phyloP scores from a whole-genome alignment of 2,888 invertebrate species.

The Dioctria linearis region DNA sequence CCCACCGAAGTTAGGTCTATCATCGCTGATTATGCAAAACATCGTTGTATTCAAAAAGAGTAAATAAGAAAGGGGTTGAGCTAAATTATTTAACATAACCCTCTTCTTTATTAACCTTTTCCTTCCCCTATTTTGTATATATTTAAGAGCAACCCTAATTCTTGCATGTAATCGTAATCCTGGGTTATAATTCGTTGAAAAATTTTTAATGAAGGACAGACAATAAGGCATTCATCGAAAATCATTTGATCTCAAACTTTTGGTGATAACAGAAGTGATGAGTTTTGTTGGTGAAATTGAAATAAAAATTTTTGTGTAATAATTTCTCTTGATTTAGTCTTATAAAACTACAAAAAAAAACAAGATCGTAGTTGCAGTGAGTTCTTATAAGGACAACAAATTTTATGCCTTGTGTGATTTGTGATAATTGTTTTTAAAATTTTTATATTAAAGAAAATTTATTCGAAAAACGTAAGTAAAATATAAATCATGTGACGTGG shows the following conservation, averaged over 20 bases:
- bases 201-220: background rate
- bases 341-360: too few species aligned
- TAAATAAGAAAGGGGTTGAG: constrained; percentile 24
- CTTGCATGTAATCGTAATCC: too few species aligned
- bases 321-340: background rate
- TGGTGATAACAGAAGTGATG: constrained; percentile 5
- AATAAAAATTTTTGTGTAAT: constrained; percentile 20
- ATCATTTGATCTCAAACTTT: constrained; percentile 31
- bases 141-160: too few species aligned
- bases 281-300: background rate
- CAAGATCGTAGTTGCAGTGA: background rate
- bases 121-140: too few species aligned
- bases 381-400: constrained; percentile 19
- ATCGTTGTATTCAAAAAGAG: background rate
- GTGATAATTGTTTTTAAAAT: background rate
- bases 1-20: too few species aligned
- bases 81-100: too few species aligned
- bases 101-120: too few species aligned
- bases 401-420: background rate
- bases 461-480: constrained; percentile 16
- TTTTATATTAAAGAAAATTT: background rate
- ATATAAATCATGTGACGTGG: too few species aligned
- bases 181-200: too few species aligned
- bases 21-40: too few species aligned
- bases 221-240: background rate